Percentiles rank a stretch among this genome's conserved stretches.
Evolutionary conservation across 2,797 vertebrate species (phyloP).

Genomic region (Acanthis flammea): DNA sequence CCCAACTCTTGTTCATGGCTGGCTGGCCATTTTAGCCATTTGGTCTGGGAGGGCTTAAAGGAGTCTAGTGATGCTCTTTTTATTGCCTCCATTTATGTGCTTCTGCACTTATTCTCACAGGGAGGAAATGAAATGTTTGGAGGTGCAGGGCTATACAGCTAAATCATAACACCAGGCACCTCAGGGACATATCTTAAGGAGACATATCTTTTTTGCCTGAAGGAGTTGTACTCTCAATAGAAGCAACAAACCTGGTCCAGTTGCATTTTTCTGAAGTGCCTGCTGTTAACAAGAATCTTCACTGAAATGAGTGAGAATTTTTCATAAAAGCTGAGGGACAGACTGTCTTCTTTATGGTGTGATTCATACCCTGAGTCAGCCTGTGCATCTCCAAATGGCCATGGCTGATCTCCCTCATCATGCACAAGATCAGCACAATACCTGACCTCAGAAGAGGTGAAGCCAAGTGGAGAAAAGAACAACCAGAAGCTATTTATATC

Average conservation of each 20-base stretch:
- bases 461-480: background rate
- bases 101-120: background rate
- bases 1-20: background rate
- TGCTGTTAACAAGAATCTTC: background rate
- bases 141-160: background rate
- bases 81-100: background rate
- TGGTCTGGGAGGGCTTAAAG: background rate
- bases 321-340: background rate
- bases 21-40: background rate
- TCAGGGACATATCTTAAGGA: background rate
- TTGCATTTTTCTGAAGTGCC: background rate
- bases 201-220: background rate
- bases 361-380: background rate
- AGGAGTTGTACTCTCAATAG: background rate
- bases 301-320: background rate
- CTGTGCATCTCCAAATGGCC: background rate
- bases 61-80: background rate
- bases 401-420: background rate
- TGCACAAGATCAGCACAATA: background rate
- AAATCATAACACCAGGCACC: background rate
- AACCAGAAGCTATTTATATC: slow-evolving; percentile 32
- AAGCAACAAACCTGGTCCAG: background rate
- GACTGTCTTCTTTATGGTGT: background rate
- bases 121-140: background rate
- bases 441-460: slow-evolving; percentile 21